Evolutionary conservation across 1,140 invertebrate genomes (phyloP), one percentile per base, ranked within the genome.

Genomic region (Rhynchophorus ferrugineus): DNA sequence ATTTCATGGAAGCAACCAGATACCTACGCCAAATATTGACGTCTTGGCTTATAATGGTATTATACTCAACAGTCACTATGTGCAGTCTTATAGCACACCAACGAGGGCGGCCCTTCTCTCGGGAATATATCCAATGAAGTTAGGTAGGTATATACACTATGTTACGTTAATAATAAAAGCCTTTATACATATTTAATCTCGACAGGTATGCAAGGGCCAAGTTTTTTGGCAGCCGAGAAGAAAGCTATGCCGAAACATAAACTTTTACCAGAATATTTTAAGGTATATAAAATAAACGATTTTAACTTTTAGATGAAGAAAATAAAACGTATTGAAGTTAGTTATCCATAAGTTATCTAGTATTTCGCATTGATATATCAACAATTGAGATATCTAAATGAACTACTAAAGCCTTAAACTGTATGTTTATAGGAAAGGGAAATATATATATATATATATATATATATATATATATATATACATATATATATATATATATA

Each of bases 221-320:
- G 78, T 1, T 70, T 80, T 21, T 53, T 64, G 21, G 72, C 73
- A 16, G 61, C 66, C 5, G 69, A 75, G 42, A 70, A 73, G 1
- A 71, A 71, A 44, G 75, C 76, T 38, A 56, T 84, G 2, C 77
- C 79, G 1, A 61, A 75, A 22, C 65, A 72, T 24, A 86, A 81
- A 58, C 63, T 89, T 2, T 66, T 95, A 44, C 84, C 91, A 0
- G 74, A 92, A 71, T 83, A 89, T 62, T 73, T 95, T 24, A 82
- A 81, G 53, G 68, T 67, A 57, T 57, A n/a, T 42, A 42, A n/a
- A n/a, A n/a, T n/a, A n/a, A n/a, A n/a, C n/a, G n/a, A n/a, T n/a
- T n/a, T n/a, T n/a, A n/a, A n/a, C n/a, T n/a, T n/a, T n/a, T n/a
- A n/a, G n/a, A n/a, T n/a, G n/a, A n/a, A n/a, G n/a, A n/a, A n/a